These are phyloP conservation scores for Lumbricus terrestris DNA, from an alignment of 2,888 invertebrate species.

Conservation along the genomic window DNA sequence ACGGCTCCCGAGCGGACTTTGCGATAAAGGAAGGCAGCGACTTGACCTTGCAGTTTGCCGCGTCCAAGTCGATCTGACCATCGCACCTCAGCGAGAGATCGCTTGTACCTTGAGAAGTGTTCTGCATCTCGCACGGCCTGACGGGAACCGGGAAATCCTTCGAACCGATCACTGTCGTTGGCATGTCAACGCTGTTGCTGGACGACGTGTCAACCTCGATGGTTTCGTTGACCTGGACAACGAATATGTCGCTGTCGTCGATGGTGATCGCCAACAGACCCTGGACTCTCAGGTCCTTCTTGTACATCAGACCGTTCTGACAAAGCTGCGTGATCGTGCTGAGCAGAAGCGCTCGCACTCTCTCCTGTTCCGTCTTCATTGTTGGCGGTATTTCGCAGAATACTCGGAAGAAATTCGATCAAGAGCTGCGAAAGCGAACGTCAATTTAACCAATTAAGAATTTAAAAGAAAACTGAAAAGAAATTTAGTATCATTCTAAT, in stretches of 20 bases:
- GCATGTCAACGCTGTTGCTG: neutral
- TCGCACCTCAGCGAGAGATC: neutral
- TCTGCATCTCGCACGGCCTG: neutral
- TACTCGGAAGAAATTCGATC: neutral
- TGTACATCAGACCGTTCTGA: neutral
- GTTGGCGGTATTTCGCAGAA: neutral
- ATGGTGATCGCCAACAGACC: slow-evolving; percentile 5
- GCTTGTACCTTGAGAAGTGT: neutral
- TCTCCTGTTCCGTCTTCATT: slow-evolving; percentile 13
- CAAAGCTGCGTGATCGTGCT: slow-evolving; percentile 5
- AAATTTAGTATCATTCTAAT: neutral
- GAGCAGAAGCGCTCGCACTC: neutral
- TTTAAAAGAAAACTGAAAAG: neutral
- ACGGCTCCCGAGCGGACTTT: neutral
- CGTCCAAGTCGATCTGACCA: neutral
- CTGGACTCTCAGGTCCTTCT: neutral
- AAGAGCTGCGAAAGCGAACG: neutral
- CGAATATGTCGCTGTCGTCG: neutral
- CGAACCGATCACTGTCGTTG: neutral
- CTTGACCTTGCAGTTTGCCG: neutral
- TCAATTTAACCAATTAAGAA: neutral
- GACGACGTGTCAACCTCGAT: neutral
- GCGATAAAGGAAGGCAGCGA: neutral
- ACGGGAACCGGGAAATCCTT: neutral
- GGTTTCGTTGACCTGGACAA: neutral